Conservation (phyloP, 1,140 invertebrate genomes). For the Drosophila ironensis region DNA sequence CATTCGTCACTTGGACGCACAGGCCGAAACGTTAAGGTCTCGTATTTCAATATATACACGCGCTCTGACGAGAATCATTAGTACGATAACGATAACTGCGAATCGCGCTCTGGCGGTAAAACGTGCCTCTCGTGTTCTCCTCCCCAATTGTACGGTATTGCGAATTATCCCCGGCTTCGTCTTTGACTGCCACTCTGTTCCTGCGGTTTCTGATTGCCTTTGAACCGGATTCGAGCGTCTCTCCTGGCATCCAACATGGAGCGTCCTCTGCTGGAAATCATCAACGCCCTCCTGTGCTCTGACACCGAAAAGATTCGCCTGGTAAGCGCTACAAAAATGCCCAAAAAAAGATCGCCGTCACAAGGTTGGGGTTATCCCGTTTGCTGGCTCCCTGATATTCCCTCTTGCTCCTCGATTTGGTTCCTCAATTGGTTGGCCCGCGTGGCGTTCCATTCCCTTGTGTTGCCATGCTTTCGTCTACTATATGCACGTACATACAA, state of each 20-base stretch:
- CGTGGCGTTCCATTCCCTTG: no score
- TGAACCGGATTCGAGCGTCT: background rate
- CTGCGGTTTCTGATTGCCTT: background rate
- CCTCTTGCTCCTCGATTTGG: slow-evolving; percentile 1
- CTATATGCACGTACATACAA: background rate
- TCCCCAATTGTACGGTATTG: slow-evolving; percentile 7
- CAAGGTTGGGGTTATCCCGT: slow-evolving; percentile 18
- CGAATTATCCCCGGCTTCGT: slow-evolving; percentile 15
- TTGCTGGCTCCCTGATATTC: no score
- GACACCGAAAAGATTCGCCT: slow-evolving; percentile 83
- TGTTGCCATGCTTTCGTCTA: background rate
- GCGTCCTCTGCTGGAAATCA: slow-evolving; percentile 55
- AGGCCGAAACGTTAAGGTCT: no score
- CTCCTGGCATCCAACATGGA: slow-evolving; percentile 27
- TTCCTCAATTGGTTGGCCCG: no score
- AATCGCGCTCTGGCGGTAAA: background rate
- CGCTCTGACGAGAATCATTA: no score
- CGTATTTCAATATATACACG: no score
- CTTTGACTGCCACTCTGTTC: background rate
- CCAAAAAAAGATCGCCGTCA: background rate
- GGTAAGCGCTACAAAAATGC: slow-evolving; percentile 82
- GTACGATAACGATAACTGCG: no score
- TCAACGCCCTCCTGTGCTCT: slow-evolving; percentile 61
- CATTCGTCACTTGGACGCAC: no score
- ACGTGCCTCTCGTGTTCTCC: background rate